Base-by-base conservation (phyloP, 2,797 vertebrate genomes). In the Bufotes viridis region DNA sequence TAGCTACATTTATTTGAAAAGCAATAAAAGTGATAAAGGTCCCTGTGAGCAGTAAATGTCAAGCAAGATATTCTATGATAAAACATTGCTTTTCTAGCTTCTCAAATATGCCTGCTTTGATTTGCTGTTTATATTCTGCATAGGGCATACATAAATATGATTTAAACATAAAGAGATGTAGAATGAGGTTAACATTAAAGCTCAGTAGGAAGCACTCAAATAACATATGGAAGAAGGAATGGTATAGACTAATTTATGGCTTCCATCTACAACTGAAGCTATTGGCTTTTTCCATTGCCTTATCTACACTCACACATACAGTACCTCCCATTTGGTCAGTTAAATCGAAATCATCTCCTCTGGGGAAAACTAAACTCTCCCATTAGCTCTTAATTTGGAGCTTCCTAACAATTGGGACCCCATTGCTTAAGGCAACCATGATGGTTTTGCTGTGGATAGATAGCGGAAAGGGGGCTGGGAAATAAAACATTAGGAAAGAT, bases 1-100 rank as follows among this genome's bases (percentile, higher is more conserved):
- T 79, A 74, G 75, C 81, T 69, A 84, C 55, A 78, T 80, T 84
- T 84, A 70, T 80, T 88, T 88, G 75, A 80, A 88, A 88, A 61
- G 87, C 76, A 88, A 84, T 84, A 84, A 84, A 84, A 80, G 74
- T 84, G 65, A 88, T 80, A 84, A 84, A 88, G 63, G 81, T 72
- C 53, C 87, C 75, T 84, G 63, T 84, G 82, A 84, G 78, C 67
- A 53, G 67, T 29, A 84, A 88, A 81, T 88, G 82, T 81, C 87
- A 88, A 80, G 82, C 60, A 65, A 81, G 76, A 85, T 88, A 83
- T 78, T 83, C 53, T 65, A 57, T 65, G 67, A 81, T 85, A 85
- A 85, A 85, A 80, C 65, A 88, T 78, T 78, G 74, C 74, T 78
- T 78, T 18, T 53, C 26, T 53, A 60, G 67, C 67, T 87, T 81